Percentiles rank a stretch among this genome's conserved stretches.
Conservation (phyloP, 2,113 vertebrate genomes). For the Naja naja region DNA sequence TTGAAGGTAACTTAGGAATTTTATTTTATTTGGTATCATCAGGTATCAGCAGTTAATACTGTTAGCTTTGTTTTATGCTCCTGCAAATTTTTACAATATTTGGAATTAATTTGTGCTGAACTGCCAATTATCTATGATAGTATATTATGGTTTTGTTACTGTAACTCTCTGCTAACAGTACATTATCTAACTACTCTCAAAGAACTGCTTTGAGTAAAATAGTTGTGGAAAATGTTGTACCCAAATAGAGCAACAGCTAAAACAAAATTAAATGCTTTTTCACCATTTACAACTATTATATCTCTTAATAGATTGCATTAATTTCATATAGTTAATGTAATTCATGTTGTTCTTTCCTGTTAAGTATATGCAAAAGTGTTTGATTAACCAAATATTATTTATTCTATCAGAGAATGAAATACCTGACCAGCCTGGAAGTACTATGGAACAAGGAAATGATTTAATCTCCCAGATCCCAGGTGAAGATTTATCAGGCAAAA, state of each 20-base stretch:
- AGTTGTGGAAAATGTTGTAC: not conserved
- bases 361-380: not conserved
- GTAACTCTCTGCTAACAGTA: not conserved
- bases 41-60: not conserved
- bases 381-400: slow-evolving; percentile 20
- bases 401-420: slow-evolving; percentile 37
- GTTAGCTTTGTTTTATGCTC: not conserved
- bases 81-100: not conserved
- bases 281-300: not conserved
- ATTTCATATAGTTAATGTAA: not conserved
- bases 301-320: not conserved
- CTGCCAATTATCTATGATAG: not conserved
- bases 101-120: not conserved
- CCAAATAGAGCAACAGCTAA: not conserved
- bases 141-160: not conserved
- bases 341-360: not conserved
- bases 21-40: not conserved
- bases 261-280: not conserved
- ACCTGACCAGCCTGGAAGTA: slow-evolving; percentile 44
- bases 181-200: not conserved
- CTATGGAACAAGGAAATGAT: slow-evolving; percentile 44
- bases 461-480: slow-evolving; percentile 34
- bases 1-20: not conserved
- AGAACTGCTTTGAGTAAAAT: not conserved
- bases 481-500: slow-evolving; percentile 51